Evolutionary conservation across 2,888 invertebrate genomes (phyloP), one percentile per base, ranked within the genome.

Genomic region (Pandemis cinnamomeana): DNA sequence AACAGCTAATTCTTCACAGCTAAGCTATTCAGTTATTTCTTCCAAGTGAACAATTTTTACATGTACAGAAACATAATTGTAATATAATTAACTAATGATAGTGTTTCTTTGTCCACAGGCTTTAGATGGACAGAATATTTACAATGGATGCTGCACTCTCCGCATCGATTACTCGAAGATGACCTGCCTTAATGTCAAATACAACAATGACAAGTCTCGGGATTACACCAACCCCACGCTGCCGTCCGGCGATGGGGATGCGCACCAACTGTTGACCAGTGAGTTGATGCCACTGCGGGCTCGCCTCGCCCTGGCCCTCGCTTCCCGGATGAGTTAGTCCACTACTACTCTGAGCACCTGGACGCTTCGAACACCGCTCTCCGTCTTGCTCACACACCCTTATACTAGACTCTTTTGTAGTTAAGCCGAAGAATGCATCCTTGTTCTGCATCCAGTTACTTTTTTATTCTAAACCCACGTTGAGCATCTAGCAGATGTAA

Each of bases 81-180:
- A 36, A 36, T 36, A 36, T 36, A 7, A 2, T n/a, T 15, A 55
- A 20, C 15, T 55, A 55, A 55, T n/a, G 7, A 73, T 71, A 62
- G 75, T n/a, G 62, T 78, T 63, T 42, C 58, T 82, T 89, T 88
- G 81, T 87, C 82, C 84, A 4, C 96, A 98, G 96, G 96, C 98
- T 76, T 95, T 99, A 84, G 99, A 99, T 90, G 99, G 99, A 62
- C 99, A 99, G 94, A 99, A 99, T 93, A 99, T 99, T 88, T 99
- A 99, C 96, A 99, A 99, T 93, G 99, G 99, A 76, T 99, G 99
- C 95, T 99, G 99, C 95, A 99, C 99, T 72, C 95, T 99, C 86
- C 97, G 99, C 91, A 99, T 99, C 91, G 99, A 99, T 95, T 99
- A 99, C 95, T 99, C 99, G 84, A 99, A 99, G 95, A 96, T 99